Evolutionary conservation across 2,797 vertebrate genomes (phyloP).

Genomic region (Oceanodroma leucorhoa): DNA sequence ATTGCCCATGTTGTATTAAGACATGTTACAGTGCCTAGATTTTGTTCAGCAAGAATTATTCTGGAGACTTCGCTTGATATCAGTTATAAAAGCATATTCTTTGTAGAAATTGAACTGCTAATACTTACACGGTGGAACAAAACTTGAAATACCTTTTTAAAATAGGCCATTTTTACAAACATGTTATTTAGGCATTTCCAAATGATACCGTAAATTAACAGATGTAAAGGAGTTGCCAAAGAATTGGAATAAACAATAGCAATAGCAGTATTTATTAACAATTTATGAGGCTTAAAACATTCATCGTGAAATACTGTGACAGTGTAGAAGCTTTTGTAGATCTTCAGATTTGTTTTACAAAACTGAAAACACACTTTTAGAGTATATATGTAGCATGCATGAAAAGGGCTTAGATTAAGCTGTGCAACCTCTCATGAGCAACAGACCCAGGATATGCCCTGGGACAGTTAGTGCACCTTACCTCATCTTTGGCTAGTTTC

Average conservation of each 20-base stretch:
- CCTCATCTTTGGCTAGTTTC: not conserved
- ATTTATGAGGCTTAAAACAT: not conserved
- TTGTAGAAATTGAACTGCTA: not conserved
- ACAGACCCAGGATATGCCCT: not conserved
- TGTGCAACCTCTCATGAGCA: fast-evolving
- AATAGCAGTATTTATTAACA: not conserved
- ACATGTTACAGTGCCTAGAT: conserved; percentile 31
- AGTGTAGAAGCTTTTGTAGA: not conserved
- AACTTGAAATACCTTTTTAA: conserved; percentile 20
- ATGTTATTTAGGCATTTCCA: conserved; percentile 44
- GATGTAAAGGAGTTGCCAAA: not conserved
- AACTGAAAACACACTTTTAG: not conserved
- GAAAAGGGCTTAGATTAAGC: not conserved
- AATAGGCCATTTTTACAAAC: conserved; percentile 45
- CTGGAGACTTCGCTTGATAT: not conserved
- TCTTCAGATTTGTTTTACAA: not conserved
- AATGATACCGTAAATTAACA: conserved; percentile 55
- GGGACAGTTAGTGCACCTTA: not conserved
- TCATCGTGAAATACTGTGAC: not conserved
- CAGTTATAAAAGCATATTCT: conserved; percentile 30
- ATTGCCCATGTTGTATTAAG: conserved; percentile 34
- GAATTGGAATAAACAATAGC: not conserved
- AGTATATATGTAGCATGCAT: not conserved
- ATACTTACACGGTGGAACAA: conserved; percentile 17
- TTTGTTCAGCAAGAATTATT: conserved; percentile 11